Evolutionary conservation across 1,140 invertebrate species (phyloP).

Genomic region (Holotrichia oblita): DNA sequence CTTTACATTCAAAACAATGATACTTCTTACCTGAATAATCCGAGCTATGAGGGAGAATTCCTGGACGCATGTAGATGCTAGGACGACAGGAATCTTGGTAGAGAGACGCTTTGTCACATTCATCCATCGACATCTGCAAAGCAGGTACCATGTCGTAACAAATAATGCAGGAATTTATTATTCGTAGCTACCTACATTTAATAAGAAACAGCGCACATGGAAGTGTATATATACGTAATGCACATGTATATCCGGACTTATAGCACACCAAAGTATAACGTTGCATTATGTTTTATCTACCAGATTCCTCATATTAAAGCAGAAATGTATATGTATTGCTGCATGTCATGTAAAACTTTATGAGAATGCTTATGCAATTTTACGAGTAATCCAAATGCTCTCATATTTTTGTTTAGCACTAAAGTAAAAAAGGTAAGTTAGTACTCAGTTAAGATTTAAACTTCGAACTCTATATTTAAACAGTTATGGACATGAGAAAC

Average conservation of each 20-base stretch:
- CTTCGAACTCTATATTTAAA: too few species aligned
- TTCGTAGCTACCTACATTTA: neutral
- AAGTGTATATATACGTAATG: neutral
- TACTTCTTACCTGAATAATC: slow-evolving; percentile 61
- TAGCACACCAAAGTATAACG: neutral
- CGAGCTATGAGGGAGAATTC: slow-evolving; percentile 59
- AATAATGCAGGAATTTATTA: neutral
- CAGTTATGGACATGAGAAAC: too few species aligned
- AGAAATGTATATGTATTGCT: neutral
- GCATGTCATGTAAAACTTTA: neutral
- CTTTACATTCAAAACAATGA: slow-evolving; percentile 18
- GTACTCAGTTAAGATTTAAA: too few species aligned
- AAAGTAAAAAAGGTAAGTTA: too few species aligned
- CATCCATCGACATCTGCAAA: slow-evolving; percentile 60
- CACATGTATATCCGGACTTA: neutral
- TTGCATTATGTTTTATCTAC: neutral
- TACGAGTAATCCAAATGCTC: too few species aligned
- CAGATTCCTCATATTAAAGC: neutral
- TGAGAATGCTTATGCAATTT: too few species aligned
- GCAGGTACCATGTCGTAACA: neutral
- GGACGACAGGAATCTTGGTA: slow-evolving; percentile 65
- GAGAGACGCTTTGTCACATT: slow-evolving; percentile 63
- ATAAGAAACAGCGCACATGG: neutral
- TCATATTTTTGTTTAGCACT: too few species aligned
- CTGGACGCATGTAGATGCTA: slow-evolving; percentile 62